A percentile compares a stretch with the other conserved stretches of the same genome.
Evolutionary conservation across 2,888 invertebrate genomes (phyloP).

Genomic region (Scaptomyza tumidula): DNA sequence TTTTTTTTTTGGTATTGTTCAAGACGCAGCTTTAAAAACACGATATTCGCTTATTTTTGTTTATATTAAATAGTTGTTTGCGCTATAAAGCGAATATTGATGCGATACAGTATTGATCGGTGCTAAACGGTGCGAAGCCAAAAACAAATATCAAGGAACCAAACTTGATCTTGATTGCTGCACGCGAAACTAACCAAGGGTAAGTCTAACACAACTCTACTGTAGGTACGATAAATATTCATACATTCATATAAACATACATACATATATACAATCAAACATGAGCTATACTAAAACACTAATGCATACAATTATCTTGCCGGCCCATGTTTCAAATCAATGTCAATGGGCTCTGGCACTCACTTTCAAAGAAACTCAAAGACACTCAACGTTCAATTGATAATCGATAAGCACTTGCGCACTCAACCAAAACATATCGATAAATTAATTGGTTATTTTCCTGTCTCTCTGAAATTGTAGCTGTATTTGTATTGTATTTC

Average conservation of each 20-base stretch:
- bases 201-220: conserved; percentile 29
- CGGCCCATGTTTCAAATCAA: conserved; percentile 32
- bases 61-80: conserved; percentile 37
- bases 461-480: not conserved
- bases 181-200: conserved; percentile 58
- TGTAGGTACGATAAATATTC: not conserved
- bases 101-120: conserved; percentile 18
- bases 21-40: conserved; percentile 30
- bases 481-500: not conserved
- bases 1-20: conserved; percentile 10
- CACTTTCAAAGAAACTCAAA: conserved; percentile 47
- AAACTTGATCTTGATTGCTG: conserved; percentile 52
- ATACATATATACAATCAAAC: not conserved
- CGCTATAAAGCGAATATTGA: conserved; percentile 25
- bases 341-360: conserved; percentile 45
- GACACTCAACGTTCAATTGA: conserved; percentile 24
- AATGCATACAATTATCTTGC: not conserved
- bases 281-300: conserved; percentile 1
- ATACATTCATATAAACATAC: not conserved
- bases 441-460: conserved; percentile 8
- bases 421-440: conserved; percentile 41
- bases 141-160: conserved; percentile 43
- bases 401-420: conserved; percentile 35
- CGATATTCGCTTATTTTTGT: conserved; percentile 17
- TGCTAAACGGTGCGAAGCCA: conserved; percentile 35